These are phyloP conservation scores for Homarus gammarus DNA, from an alignment of 2,888 invertebrate species.

Conservation along the genomic window DNA sequence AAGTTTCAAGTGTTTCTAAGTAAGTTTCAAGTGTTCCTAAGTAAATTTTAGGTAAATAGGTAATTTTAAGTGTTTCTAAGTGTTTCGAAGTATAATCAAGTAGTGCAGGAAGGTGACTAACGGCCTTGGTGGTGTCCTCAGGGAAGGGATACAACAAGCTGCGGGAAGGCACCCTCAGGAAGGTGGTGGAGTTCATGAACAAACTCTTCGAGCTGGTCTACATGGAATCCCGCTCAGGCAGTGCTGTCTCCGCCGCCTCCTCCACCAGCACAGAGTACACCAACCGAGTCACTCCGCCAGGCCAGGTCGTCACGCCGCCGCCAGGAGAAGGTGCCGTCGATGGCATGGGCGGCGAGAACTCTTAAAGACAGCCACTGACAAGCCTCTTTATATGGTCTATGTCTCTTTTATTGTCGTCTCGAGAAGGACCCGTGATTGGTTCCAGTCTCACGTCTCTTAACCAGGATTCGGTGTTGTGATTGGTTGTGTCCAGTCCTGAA, in stretches of 20 bases:
- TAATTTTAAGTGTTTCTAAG: background rate
- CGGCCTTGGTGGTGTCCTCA: slow-evolving; percentile 15
- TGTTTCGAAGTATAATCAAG: background rate
- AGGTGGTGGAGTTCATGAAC: slow-evolving; percentile 69
- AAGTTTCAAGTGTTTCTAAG: too few relatives aligned
- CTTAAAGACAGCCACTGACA: too few relatives aligned
- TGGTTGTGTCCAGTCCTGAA: background rate
- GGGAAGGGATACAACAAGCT: slow-evolving; percentile 75
- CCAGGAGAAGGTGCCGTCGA: slow-evolving; percentile 15
- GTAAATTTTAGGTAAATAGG: background rate
- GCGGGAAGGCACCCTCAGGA: slow-evolving; percentile 72
- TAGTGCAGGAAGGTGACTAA: background rate
- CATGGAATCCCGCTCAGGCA: slow-evolving; percentile 68
- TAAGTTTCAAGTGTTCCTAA: too few relatives aligned
- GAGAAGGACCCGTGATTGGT: slow-evolving; percentile 10
- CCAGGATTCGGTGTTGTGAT: background rate
- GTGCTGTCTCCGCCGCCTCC: slow-evolving; percentile 34
- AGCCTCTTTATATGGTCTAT: background rate
- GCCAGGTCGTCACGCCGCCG: slow-evolving; percentile 55
- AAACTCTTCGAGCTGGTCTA: slow-evolving; percentile 73
- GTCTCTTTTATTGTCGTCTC: background rate
- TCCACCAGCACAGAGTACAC: slow-evolving; percentile 12
- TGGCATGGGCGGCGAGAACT: background rate
- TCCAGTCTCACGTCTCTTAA: background rate
- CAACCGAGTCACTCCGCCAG: slow-evolving; percentile 62